Base-by-base conservation (phyloP, 2,888 invertebrate genomes). In the Hypsopygia costalis region DNA sequence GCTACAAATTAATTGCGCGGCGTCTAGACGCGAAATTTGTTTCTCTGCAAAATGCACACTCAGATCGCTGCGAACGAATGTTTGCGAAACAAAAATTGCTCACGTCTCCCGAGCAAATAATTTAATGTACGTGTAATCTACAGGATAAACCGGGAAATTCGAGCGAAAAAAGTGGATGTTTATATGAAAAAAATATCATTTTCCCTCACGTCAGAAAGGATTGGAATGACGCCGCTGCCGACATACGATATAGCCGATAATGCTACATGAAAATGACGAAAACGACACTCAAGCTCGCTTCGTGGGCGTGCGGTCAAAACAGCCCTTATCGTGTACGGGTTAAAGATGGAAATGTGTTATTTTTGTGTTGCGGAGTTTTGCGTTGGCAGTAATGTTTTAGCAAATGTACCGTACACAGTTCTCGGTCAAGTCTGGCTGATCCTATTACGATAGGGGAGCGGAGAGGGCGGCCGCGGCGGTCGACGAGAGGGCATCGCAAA, bases 341-440 rank as follows among this genome's bases (percentile, higher is more conserved):
- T 48, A 52, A 10, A 34, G 45, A 6, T 20, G 11, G 11, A 34
- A 16, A 16, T 16, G 3, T 4, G 16, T 16, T 16, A 40, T 37
- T 48, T 1, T 25, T 7, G 3, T 12, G 27, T 37, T 32, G n/a
- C n/a, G 8, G 33, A 41, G 30, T 32, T 36, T 41, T 36, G 45
- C 51, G 43, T 47, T 40, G 45, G 49, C 40, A 43, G 44, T 62
- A 51, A 58, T 59, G 58, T 53, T 38, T 46, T 47, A 48, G 52
- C 58, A 62, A 65, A 66, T 66, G 64, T 65, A 65, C 51, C 59
- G 62, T 55, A 48, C 42, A 49, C 52, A 51, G 62, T 65, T 60
- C 52, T 61, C 55, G 64, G 64, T 59, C 58, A 60, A 66, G 55
- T 60, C 58, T 36, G 47, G 49, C 49, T 51, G 64, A 66, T 66